Percentiles rank a stretch among this genome's conserved stretches.
These are phyloP conservation scores for Zoroaster sp. DNA, from an alignment of 53 echinoderm and acorn worm species.

Conservation along the genomic window DNA sequence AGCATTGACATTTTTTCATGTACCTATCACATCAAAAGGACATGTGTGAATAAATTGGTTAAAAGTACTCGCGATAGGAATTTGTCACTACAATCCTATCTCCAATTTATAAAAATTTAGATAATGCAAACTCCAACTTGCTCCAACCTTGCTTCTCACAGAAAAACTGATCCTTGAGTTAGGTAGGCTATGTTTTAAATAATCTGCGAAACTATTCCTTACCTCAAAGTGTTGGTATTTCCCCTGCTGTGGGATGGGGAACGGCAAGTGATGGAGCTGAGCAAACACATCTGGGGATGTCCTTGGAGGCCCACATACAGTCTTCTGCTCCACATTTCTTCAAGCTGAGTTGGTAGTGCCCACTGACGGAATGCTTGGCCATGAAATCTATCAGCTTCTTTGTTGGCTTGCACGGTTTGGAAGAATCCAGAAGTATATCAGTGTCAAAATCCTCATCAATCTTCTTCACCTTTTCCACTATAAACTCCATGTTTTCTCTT, in stretches of 20 bases:
- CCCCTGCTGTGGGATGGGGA: constrained; percentile 14
- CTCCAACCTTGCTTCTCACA: no score
- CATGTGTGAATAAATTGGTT: no score
- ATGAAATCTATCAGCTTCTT: background rate
- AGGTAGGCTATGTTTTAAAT: no score
- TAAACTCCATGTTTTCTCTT: background rate
- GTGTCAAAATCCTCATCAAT: constrained; percentile 40
- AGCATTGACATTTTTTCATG: no score
- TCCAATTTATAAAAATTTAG: background rate
- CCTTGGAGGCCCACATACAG: background rate
- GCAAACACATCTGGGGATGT: constrained; percentile 10
- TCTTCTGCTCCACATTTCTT: constrained; percentile 10
- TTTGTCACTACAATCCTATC: background rate
- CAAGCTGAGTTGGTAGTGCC: constrained; percentile 20
- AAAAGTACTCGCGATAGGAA: no score
- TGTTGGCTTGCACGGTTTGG: constrained; percentile 6
- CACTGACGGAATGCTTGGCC: background rate
- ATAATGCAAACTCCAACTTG: no score
- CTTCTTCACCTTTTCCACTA: constrained; percentile 23
- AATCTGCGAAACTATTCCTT: background rate
- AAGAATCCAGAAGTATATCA: background rate
- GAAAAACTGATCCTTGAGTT: no score
- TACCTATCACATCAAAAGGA: no score
- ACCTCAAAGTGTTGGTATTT: constrained; percentile 45
- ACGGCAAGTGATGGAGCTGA: constrained; percentile 23